Conservation (phyloP, 2,797 vertebrate genomes). For the Heliangelus exortis region DNA sequence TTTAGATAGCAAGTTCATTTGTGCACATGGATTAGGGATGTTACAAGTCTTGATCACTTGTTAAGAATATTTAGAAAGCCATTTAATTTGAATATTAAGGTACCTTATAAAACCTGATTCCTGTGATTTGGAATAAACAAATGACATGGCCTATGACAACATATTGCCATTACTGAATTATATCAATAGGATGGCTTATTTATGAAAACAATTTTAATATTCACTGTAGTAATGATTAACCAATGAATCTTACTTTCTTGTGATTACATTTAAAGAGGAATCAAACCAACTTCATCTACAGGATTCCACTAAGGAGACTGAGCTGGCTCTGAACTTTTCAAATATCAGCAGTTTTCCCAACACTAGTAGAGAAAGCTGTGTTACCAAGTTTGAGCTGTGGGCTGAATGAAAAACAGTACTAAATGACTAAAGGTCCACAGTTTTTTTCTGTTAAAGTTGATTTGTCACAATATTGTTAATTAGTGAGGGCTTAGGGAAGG, state of each 20-base stretch:
- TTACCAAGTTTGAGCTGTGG: slow-evolving; percentile 20
- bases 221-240: slow-evolving; percentile 35
- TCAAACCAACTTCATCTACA: slow-evolving; percentile 22
- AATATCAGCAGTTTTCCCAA: slow-evolving; percentile 27
- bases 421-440: slow-evolving; percentile 50
- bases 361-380: slow-evolving; percentile 14
- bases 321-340: slow-evolving; percentile 37
- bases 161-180: slow-evolving; percentile 16
- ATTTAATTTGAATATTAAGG: slow-evolving; percentile 22
- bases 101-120: not conserved
- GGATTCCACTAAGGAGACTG: not conserved
- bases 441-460: slow-evolving; percentile 70
- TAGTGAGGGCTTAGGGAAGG: slow-evolving; percentile 67
- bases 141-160: not conserved
- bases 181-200: slow-evolving; percentile 39
- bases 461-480: slow-evolving; percentile 75
- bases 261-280: slow-evolving; percentile 23
- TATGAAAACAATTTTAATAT: slow-evolving; percentile 50
- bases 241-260: not conserved
- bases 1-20: slow-evolving; percentile 3
- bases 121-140: slow-evolving; percentile 28
- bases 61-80: not conserved
- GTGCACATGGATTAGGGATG: slow-evolving; percentile 11
- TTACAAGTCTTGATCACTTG: not conserved
- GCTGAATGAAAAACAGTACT: slow-evolving; percentile 59